phyloP scores from a whole-genome alignment of 2,113 vertebrate species.

The Catharus fuscescens region DNA sequence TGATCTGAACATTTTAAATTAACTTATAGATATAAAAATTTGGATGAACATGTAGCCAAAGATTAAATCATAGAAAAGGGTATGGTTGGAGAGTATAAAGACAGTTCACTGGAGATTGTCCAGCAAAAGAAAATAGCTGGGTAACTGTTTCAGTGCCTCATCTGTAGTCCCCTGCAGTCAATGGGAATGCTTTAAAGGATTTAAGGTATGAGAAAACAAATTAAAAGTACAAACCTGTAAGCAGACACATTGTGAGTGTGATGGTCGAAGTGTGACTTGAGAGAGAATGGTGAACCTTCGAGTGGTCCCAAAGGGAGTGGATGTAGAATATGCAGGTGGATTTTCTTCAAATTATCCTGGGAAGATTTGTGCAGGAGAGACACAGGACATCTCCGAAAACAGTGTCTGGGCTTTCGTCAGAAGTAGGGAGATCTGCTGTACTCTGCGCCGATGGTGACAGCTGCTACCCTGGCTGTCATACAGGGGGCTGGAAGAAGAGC shows the following conservation, averaged over 20 bases:
- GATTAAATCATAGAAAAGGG: neutral
- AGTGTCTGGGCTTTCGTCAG: neutral
- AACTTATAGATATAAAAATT: neutral
- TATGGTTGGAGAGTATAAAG: neutral
- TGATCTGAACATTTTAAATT: neutral
- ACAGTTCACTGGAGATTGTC: neutral
- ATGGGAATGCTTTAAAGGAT: neutral
- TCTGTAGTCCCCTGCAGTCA: neutral
- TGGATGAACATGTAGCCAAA: neutral
- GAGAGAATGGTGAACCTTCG: neutral
- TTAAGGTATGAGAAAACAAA: neutral
- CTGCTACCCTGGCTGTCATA: neutral
- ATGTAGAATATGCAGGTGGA: neutral
- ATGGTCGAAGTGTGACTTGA: neutral
- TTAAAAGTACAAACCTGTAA: neutral
- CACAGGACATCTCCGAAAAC: neutral
- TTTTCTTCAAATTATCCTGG: neutral
- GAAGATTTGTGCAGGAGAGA: neutral
- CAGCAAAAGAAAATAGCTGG: neutral
- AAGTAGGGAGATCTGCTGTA: neutral
- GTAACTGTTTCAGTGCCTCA: neutral
- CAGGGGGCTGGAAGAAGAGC: neutral
- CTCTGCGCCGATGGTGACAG: neutral
- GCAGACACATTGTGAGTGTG: accelerated
- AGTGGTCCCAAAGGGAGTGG: neutral